Percentiles rank a stretch among this genome's conserved stretches.
Evolutionary conservation across 2,888 invertebrate species (phyloP).

Genomic region (Periphyllus acericola): DNA sequence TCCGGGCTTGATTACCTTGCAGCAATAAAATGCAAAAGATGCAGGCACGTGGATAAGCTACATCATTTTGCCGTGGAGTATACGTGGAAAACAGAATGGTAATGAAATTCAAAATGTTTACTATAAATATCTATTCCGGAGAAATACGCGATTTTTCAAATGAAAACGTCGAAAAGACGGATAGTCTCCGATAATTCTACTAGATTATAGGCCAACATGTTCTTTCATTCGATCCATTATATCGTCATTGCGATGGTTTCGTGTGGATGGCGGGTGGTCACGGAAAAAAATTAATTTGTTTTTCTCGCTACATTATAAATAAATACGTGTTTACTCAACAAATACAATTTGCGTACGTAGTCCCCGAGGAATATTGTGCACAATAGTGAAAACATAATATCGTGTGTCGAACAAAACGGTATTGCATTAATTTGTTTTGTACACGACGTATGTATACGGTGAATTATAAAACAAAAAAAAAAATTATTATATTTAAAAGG

Average conservation of each 20-base stretch:
- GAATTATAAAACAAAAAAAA: too few species aligned
- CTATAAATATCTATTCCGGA: neutral
- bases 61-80: neutral
- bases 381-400: neutral
- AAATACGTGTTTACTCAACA: neutral
- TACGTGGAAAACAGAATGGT: neutral
- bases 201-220: neutral
- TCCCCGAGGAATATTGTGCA: neutral
- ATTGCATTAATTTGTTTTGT: too few species aligned
- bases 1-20: neutral
- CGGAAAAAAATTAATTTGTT: neutral
- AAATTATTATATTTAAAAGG: too few species aligned
- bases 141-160: neutral
- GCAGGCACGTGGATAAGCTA: neutral
- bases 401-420: too few species aligned
- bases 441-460: too few species aligned
- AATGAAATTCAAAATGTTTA: too few species aligned
- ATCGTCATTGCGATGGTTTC: too few species aligned
- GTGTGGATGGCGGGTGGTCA: too few species aligned
- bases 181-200: neutral
- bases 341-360: neutral
- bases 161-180: neutral
- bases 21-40: neutral
- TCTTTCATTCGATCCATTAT: too few species aligned
- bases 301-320: neutral